phyloP scores from a whole-genome alignment of 2,888 invertebrate genomes.

The Tetropium fuscum region DNA sequence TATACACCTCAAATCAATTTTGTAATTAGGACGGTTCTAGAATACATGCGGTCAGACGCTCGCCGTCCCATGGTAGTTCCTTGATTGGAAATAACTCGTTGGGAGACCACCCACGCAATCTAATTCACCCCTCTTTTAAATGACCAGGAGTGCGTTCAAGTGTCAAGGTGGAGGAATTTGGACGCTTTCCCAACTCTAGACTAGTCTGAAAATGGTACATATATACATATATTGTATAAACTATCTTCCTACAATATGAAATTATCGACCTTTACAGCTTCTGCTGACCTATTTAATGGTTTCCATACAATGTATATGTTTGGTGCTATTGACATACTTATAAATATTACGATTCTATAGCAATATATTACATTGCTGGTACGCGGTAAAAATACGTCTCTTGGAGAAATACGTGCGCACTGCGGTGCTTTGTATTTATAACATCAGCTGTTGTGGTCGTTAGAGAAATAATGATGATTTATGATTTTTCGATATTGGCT shows the following conservation, averaged over 20 bases:
- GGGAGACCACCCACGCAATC: slow-evolving; percentile 29
- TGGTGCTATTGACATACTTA: slow-evolving; percentile 31
- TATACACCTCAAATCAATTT: slow-evolving; percentile 63
- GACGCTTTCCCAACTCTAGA: too few species aligned
- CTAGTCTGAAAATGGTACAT: too few species aligned
- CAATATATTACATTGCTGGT: slow-evolving; percentile 28
- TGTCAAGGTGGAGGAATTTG: too few species aligned
- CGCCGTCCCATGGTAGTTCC: slow-evolving; percentile 54
- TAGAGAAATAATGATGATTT: slow-evolving; percentile 16
- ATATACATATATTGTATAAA: too few species aligned
- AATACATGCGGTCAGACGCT: slow-evolving; percentile 56
- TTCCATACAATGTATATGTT: slow-evolving; percentile 21
- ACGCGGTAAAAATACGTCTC: slow-evolving; percentile 2
- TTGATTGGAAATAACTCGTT: slow-evolving; percentile 59
- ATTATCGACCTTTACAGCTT: slow-evolving; percentile 14
- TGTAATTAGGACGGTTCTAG: slow-evolving; percentile 57
- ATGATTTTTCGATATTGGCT: slow-evolving; percentile 22
- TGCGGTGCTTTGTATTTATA: slow-evolving; percentile 13
- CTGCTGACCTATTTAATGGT: slow-evolving; percentile 21
- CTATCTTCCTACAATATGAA: too few species aligned
- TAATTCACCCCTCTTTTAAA: slow-evolving; percentile 14
- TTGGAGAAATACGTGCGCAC: slow-evolving; percentile 7
- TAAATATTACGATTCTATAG: slow-evolving; percentile 29
- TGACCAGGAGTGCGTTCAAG: too few species aligned
- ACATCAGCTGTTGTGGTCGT: background rate